A percentile compares a stretch with the other conserved stretches of the same genome.
phyloP scores from a whole-genome alignment of 2,113 vertebrate species.

The Nansenia antarctica region DNA sequence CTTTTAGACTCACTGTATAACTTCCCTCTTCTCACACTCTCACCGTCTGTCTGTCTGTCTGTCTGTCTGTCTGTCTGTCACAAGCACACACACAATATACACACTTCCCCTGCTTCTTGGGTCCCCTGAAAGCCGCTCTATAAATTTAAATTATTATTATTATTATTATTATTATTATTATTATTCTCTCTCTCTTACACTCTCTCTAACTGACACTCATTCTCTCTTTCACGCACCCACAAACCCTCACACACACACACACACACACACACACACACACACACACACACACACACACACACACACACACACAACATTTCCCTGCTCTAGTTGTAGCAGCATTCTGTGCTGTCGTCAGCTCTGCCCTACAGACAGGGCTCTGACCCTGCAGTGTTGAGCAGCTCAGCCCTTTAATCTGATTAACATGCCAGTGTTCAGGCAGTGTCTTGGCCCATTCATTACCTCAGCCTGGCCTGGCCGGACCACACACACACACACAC shows the following conservation, averaged over 20 bases:
- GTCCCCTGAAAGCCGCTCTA: too few species aligned
- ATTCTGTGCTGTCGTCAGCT: neutral
- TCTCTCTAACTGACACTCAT: neutral
- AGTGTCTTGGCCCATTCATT: neutral
- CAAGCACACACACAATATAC: too few species aligned
- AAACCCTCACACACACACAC: neutral
- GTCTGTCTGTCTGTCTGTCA: neutral
- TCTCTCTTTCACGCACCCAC: neutral
- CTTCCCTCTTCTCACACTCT: constrained; percentile 20
- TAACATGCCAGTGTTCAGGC: constrained; percentile 7
- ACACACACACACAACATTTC: neutral
- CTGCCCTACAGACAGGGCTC: neutral
- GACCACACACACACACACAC: too few species aligned
- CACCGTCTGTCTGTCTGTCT: constrained; percentile 10
- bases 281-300: neutral
- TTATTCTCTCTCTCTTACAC: neutral
- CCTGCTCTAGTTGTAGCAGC: neutral
- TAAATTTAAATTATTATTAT: too few species aligned
- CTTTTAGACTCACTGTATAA: too few species aligned
- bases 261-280: neutral
- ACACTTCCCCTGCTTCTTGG: neutral
- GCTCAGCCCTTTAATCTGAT: constrained; percentile 14
- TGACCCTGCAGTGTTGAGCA: neutral
- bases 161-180: too few species aligned
- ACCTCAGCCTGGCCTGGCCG: neutral